phyloP scores from a whole-genome alignment of 2,797 vertebrate genomes.

The Moxostoma hubbsi region DNA sequence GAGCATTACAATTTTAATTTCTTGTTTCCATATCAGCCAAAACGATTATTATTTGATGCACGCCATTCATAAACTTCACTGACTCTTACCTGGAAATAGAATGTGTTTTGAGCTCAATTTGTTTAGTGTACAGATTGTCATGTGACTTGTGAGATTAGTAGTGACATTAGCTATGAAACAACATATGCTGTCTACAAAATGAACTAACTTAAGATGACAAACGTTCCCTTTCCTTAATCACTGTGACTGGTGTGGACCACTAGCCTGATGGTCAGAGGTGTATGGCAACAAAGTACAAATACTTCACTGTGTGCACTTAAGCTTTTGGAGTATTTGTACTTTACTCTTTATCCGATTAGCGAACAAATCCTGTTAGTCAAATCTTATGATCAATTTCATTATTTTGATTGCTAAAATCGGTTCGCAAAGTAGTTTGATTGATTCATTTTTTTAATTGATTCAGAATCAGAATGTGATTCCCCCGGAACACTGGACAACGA shows the following conservation, averaged over 20 bases:
- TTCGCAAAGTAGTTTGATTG: no score
- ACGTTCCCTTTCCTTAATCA: neutral
- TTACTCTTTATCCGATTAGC: no score
- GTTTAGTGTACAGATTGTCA: conserved; percentile 44
- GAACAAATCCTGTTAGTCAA: no score
- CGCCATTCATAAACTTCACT: neutral
- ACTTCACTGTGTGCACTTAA: no score
- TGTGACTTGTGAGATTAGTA: neutral
- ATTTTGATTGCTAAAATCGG: no score
- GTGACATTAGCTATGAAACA: neutral
- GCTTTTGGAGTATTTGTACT: no score
- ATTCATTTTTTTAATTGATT: no score
- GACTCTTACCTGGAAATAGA: neutral
- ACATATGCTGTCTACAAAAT: conserved; percentile 11
- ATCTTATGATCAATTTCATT: no score
- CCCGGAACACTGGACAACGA: no score
- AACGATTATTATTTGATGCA: conserved; percentile 2
- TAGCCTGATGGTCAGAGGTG: neutral
- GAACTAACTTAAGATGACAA: conserved; percentile 1
- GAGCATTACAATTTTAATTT: neutral
- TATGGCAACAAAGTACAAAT: no score
- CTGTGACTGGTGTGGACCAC: no score
- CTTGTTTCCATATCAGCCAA: conserved; percentile 2
- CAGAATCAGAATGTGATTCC: no score
- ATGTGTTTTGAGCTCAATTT: conserved; percentile 29